Conservation (phyloP, 92 coral and sea anemone species). For the Zoanthus sansibaricus region DNA sequence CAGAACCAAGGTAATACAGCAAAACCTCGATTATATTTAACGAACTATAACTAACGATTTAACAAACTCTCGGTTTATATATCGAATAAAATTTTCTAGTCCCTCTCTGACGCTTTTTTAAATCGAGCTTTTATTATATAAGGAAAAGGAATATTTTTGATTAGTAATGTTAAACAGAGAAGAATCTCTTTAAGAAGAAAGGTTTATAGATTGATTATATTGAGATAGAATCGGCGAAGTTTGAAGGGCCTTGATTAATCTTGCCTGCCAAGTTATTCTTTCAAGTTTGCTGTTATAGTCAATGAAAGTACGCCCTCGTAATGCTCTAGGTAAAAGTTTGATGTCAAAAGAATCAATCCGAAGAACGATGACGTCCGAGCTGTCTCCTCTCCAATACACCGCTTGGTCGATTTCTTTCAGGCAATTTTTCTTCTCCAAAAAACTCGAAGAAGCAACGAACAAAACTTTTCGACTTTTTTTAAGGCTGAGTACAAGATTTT, state of each 20-base stretch:
- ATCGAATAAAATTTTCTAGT: too few relatives aligned
- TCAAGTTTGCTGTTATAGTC: constrained; percentile 1
- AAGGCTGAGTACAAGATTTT: background rate
- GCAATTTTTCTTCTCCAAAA: background rate
- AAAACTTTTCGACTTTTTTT: background rate
- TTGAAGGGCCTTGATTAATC: background rate
- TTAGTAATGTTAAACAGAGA: too few relatives aligned
- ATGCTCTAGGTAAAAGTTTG: background rate
- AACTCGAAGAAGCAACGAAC: background rate
- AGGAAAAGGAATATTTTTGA: too few relatives aligned
- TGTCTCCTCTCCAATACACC: background rate
- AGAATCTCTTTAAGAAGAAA: too few relatives aligned
- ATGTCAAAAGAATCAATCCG: background rate
- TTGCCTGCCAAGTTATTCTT: background rate
- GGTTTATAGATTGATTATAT: background rate
- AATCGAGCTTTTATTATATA: too few relatives aligned
- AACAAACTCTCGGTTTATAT: too few relatives aligned
- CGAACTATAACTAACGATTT: too few relatives aligned
- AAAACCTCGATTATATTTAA: too few relatives aligned
- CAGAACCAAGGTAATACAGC: too few relatives aligned
- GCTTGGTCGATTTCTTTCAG: constrained; percentile 1
- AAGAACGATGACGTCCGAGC: background rate
- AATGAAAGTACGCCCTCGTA: background rate
- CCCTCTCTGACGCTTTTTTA: too few relatives aligned
- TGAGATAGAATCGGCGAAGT: background rate